Percentiles rank a stretch among this genome's conserved stretches.
These are phyloP conservation scores for Criorhina ranunculi DNA, from an alignment of 2,888 invertebrate species.

Conservation along the genomic window DNA sequence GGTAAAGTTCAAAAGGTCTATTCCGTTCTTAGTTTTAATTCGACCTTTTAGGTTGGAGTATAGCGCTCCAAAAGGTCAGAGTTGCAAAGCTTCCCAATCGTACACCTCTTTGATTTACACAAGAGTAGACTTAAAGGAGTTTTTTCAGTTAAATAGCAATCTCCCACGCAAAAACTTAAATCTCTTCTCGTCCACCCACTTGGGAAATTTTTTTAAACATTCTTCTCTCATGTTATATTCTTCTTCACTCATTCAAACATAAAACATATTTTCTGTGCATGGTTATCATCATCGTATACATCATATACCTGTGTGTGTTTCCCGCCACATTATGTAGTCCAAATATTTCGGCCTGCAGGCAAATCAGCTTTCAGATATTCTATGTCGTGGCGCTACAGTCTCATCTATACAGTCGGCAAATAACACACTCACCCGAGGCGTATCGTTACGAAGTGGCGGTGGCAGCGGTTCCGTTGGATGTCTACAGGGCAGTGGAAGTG, in stretches of 20 bases:
- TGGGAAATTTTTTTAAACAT: constrained; percentile 19
- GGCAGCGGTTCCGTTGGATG: constrained; percentile 75
- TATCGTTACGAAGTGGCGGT: constrained; percentile 82
- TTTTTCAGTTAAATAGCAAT: background rate
- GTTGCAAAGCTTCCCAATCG: too few species aligned
- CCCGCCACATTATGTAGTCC: constrained; percentile 80
- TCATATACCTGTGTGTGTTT: constrained; percentile 60
- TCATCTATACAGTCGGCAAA: constrained; percentile 85
- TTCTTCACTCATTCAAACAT: background rate
- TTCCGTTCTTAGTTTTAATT: too few species aligned
- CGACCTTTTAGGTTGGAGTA: too few species aligned
- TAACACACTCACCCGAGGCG: constrained; percentile 84
- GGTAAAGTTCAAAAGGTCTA: too few species aligned
- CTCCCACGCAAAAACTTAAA: background rate
- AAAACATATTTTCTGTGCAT: constrained; percentile 54
- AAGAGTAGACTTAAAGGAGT: too few species aligned
- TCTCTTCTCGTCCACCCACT: constrained; percentile 28
- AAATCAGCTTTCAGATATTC: constrained; percentile 85
- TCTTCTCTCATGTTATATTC: background rate
- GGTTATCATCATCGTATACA: constrained; percentile 45
- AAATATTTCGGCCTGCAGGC: constrained; percentile 85
- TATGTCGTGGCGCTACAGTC: constrained; percentile 84
- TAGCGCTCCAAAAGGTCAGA: too few species aligned
- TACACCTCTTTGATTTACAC: too few species aligned
- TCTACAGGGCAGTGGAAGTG: constrained; percentile 80